These are phyloP conservation scores for Meganola albula DNA, from an alignment of 2,888 invertebrate species.

Conservation along the genomic window DNA sequence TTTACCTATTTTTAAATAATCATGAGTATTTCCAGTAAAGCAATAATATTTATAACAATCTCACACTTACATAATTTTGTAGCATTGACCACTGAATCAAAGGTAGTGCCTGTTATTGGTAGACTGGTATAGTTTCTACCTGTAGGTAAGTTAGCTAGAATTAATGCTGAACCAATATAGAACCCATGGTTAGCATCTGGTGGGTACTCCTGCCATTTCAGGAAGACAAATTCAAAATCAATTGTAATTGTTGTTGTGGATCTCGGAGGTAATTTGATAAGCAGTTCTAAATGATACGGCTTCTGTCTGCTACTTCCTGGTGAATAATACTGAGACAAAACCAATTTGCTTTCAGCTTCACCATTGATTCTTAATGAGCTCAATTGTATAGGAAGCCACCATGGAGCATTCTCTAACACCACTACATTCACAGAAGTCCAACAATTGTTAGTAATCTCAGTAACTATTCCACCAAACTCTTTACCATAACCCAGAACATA, in stretches of 20 bases:
- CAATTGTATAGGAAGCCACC: slow-evolving; percentile 93
- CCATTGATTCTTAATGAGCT: slow-evolving; percentile 88
- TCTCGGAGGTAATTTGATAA: slow-evolving; percentile 86
- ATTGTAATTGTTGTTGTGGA: slow-evolving; percentile 89
- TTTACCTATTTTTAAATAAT: too few relatives aligned
- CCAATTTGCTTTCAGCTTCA: slow-evolving; percentile 76
- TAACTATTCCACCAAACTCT: slow-evolving; percentile 92
- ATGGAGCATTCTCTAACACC: slow-evolving; percentile 93
- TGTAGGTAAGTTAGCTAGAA: slow-evolving; percentile 86
- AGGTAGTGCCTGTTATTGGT: slow-evolving; percentile 83
- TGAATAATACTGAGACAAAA: slow-evolving; percentile 72
- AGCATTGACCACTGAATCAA: slow-evolving; percentile 81
- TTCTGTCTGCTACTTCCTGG: slow-evolving; percentile 91
- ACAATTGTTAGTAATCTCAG: slow-evolving; percentile 89
- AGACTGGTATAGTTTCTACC: slow-evolving; percentile 88
- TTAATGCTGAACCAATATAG: slow-evolving; percentile 92
- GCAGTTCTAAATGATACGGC: slow-evolving; percentile 92
- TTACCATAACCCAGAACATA: slow-evolving; percentile 94
- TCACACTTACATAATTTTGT: slow-evolving; percentile 72
- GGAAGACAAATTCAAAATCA: slow-evolving; percentile 95
- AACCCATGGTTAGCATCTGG: slow-evolving; percentile 99
- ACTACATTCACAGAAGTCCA: slow-evolving; percentile 86
- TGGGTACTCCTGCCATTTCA: slow-evolving; percentile 99
- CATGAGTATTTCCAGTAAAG: too few relatives aligned
- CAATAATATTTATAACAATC: too few relatives aligned